Percentiles rank a stretch among this genome's conserved stretches.
Conservation (phyloP, 2,888 invertebrate species). For the Taphrorychus bicolor region DNA sequence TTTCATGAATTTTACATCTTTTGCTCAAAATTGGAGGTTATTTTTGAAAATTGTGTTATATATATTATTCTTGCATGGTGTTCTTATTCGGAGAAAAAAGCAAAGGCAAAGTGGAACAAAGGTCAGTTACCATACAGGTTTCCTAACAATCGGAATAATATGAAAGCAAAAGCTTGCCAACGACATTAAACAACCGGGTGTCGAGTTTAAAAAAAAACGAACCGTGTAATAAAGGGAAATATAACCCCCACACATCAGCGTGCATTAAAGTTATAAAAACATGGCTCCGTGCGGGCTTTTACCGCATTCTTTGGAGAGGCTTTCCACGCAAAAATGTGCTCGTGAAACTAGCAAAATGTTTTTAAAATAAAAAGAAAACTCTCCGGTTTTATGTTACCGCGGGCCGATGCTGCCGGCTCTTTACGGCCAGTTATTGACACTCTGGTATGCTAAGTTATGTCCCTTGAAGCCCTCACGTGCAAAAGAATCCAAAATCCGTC, state of each 20-base stretch:
- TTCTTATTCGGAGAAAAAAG: too few relatives aligned
- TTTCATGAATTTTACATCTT: too few relatives aligned
- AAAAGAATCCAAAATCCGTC: background rate
- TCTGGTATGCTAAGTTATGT: background rate
- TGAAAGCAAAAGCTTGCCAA: background rate
- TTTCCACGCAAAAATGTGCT: conserved; percentile 26
- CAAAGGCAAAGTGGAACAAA: too few relatives aligned
- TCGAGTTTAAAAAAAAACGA: conserved; percentile 6
- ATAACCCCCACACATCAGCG: background rate
- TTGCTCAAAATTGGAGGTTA: too few relatives aligned
- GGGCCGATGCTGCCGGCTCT: background rate
- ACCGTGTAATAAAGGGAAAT: conserved; percentile 3
- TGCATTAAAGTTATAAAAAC: conserved; percentile 29
- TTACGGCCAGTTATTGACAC: conserved; percentile 1
- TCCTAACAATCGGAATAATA: too few relatives aligned
- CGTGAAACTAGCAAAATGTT: conserved; percentile 26
- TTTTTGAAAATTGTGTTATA: too few relatives aligned
- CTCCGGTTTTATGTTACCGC: conserved; percentile 6
- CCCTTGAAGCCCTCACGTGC: background rate
- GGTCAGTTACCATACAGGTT: too few relatives aligned
- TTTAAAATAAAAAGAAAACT: conserved; percentile 19
- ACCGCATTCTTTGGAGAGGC: conserved; percentile 21
- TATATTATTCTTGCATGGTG: too few relatives aligned
- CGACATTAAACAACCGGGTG: background rate
- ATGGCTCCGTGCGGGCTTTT: conserved; percentile 18